Conservation (phyloP, 2,797 vertebrate genomes). For the Brachyrhaphis roseni region DNA sequence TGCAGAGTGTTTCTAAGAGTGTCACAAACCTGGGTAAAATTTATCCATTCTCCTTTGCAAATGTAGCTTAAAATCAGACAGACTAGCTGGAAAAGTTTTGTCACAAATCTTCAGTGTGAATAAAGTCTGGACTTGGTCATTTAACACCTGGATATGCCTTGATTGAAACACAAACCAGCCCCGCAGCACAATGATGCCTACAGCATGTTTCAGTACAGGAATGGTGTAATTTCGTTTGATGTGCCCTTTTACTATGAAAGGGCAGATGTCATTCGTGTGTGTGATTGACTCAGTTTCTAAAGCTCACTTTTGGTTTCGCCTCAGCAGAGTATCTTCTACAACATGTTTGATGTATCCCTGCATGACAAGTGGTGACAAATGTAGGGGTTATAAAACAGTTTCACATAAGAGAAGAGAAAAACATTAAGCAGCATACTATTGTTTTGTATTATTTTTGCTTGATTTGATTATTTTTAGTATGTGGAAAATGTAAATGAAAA, state of each 20-base stretch:
- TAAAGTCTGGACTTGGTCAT: not conserved
- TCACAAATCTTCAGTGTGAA: not conserved
- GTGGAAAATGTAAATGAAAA: no score
- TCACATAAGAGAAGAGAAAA: no score
- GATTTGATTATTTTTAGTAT: no score
- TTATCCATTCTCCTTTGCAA: not conserved
- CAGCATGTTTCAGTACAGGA: not conserved
- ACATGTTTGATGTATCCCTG: not conserved
- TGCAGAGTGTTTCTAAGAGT: not conserved
- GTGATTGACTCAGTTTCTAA: not conserved
- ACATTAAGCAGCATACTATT: no score
- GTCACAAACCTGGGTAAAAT: not conserved
- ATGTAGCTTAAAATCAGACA: not conserved
- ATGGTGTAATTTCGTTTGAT: not conserved
- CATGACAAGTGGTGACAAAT: not conserved
- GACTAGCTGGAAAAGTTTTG: not conserved
- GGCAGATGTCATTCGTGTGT: no score
- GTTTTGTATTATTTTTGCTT: no score
- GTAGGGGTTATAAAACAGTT: no score
- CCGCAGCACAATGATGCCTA: not conserved
- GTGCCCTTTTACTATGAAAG: not conserved
- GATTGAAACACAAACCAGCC: not conserved
- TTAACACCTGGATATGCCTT: not conserved
- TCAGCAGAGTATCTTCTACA: not conserved
- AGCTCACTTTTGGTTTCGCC: not conserved